Evolutionary conservation across 2,888 invertebrate species (phyloP).

Genomic region (Cepaea hortensis): DNA sequence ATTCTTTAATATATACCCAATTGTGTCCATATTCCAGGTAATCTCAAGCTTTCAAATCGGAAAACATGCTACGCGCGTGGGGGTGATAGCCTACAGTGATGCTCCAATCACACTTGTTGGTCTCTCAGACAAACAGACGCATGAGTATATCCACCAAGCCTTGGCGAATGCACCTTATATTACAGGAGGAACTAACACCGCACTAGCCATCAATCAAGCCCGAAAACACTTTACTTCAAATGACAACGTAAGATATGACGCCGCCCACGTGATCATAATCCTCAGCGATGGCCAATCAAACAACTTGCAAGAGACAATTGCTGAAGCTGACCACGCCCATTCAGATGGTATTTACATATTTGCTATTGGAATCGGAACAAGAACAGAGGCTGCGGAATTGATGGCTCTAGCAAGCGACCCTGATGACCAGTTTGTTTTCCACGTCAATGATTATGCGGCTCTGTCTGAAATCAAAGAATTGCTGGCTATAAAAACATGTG

Average conservation of each 20-base stretch:
- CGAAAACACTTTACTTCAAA: conserved; percentile 17
- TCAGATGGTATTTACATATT: conserved; percentile 68
- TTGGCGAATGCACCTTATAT: conserved; percentile 44
- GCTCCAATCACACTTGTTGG: conserved; percentile 45
- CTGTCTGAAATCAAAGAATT: conserved; percentile 66
- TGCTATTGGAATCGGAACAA: conserved; percentile 70
- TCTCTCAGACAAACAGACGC: conserved; percentile 43
- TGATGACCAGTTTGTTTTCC: conserved; percentile 68
- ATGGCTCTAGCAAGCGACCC: conserved; percentile 68
- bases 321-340: conserved; percentile 46
- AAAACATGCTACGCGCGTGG: conserved; percentile 50
- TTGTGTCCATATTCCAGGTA: conserved; percentile 37
- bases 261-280: conserved; percentile 45
- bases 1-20: too few species aligned
- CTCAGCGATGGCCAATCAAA: conserved; percentile 55
- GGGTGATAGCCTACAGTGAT: conserved; percentile 52
- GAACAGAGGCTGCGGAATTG: conserved; percentile 66
- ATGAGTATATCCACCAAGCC: conserved; percentile 25
- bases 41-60: conserved; percentile 51
- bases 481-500: conserved; percentile 69
- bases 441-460: conserved; percentile 67
- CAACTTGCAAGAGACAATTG: conserved; percentile 37
- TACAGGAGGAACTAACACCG: conserved; percentile 50
- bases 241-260: neutral
- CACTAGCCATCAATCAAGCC: conserved; percentile 36